Evolutionary conservation across 2,797 vertebrate species (phyloP).

Genomic region (Monodelphis domestica): DNA sequence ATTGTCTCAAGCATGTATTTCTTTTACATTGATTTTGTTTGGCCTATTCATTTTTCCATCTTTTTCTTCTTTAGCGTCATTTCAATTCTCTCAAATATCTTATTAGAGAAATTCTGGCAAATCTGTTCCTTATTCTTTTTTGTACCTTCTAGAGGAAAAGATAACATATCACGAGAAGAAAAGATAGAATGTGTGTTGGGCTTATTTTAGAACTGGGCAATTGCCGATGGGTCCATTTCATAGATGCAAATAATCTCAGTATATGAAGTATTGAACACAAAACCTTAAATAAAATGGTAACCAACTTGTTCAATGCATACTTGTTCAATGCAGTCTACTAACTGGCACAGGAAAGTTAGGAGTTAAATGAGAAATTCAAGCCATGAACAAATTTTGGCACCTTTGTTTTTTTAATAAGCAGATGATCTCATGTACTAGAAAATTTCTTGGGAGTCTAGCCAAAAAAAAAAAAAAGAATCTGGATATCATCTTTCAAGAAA

Average conservation of each 20-base stretch:
- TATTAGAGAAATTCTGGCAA: not conserved
- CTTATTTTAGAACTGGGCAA: not conserved
- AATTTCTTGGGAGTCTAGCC: not conserved
- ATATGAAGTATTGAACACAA: not conserved
- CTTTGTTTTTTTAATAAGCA: not conserved
- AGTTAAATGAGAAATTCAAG: not conserved
- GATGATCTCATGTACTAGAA: not conserved
- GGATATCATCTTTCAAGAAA: no score
- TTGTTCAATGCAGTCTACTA: not conserved
- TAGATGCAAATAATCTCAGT: not conserved
- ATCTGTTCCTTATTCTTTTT: not conserved
- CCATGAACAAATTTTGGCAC: not conserved
- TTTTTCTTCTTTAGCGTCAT: not conserved
- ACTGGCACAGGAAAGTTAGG: not conserved
- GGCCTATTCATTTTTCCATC: not conserved
- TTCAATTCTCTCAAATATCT: not conserved
- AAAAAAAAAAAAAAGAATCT: no score
- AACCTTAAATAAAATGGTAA: not conserved
- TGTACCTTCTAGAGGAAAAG: not conserved
- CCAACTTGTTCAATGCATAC: not conserved
- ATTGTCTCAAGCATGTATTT: not conserved
- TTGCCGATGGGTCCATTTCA: not conserved
- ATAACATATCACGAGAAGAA: not conserved
- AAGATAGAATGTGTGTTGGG: not conserved
- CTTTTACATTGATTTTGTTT: not conserved